phyloP scores from a whole-genome alignment of 2,888 invertebrate species.

The Cosmopolites sordidus region DNA sequence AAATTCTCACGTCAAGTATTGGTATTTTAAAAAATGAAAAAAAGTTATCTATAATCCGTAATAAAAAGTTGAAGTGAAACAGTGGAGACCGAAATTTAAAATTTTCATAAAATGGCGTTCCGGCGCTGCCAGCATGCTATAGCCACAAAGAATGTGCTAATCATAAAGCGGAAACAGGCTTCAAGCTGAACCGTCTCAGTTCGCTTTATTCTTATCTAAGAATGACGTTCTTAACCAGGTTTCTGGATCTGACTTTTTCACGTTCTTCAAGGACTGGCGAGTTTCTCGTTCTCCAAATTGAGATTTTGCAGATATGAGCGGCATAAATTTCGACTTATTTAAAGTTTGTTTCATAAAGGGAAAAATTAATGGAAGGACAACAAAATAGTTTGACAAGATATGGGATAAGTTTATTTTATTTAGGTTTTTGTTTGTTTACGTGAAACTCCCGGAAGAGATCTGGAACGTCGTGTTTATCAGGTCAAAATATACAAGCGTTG shows the following conservation, averaged over 20 bases:
- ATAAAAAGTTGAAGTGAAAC: conserved; percentile 12
- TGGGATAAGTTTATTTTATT: too few species aligned
- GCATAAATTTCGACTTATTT: too few species aligned
- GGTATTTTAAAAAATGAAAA: conserved; percentile 16
- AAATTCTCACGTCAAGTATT: conserved; percentile 9
- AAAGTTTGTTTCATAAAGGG: too few species aligned
- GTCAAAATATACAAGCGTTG: neutral
- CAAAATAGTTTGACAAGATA: too few species aligned
- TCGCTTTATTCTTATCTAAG: neutral
- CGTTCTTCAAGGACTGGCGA: neutral
- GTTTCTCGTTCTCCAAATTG: neutral
- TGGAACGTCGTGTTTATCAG: too few species aligned
- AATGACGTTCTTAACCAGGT: neutral
- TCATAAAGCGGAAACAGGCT: neutral
- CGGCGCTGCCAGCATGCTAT: neutral
- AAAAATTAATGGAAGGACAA: too few species aligned
- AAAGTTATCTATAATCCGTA: conserved; percentile 10
- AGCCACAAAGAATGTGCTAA: neutral
- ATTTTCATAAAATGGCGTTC: conserved; percentile 7
- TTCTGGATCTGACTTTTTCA: neutral
- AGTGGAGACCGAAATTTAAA: conserved; percentile 18
- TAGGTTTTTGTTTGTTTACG: too few species aligned
- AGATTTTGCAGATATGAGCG: too few species aligned
- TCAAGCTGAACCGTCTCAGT: neutral
- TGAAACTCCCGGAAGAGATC: too few species aligned